A percentile compares a stretch with the other conserved stretches of the same genome.
Evolutionary conservation across 1,140 invertebrate species (phyloP).

Genomic region (Neomicropteryx cornuta): DNA sequence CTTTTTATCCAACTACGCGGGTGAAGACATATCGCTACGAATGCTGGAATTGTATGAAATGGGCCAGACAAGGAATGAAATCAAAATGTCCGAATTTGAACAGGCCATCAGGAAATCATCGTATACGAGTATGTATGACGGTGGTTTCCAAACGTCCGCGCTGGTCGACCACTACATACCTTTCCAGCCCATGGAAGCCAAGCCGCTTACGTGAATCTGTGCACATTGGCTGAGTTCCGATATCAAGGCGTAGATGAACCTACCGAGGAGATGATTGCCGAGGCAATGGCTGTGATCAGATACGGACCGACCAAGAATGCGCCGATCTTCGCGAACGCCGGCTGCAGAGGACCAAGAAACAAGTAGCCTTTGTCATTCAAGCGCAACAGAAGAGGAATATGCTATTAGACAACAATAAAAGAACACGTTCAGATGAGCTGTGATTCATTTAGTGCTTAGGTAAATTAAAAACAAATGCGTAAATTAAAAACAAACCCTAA

Average conservation of each 20-base stretch:
- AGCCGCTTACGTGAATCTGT: constrained; percentile 67
- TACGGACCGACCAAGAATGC: constrained; percentile 32
- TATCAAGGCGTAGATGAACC: constrained; percentile 29
- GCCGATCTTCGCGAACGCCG: constrained; percentile 36
- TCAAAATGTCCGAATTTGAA: constrained; percentile 68
- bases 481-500: too few species aligned
- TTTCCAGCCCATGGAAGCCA: constrained; percentile 86
- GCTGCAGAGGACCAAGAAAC: constrained; percentile 35
- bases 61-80: constrained; percentile 53
- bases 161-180: constrained; percentile 90
- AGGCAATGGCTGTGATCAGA: constrained; percentile 31
- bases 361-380: constrained; percentile 32
- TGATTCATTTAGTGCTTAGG: too few species aligned
- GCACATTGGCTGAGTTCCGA: constrained; percentile 49
- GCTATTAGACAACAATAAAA: too few species aligned
- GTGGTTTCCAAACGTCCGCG: constrained; percentile 68
- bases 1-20: constrained; percentile 83
- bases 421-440: too few species aligned
- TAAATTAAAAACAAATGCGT: too few species aligned
- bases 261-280: constrained; percentile 34
- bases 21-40: constrained; percentile 51
- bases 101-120: constrained; percentile 55
- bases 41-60: constrained; percentile 47
- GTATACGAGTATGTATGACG: constrained; percentile 43
- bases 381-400: constrained; percentile 25